Base-by-base conservation (phyloP, 2,888 invertebrate species). In the Mantis religiosa region DNA sequence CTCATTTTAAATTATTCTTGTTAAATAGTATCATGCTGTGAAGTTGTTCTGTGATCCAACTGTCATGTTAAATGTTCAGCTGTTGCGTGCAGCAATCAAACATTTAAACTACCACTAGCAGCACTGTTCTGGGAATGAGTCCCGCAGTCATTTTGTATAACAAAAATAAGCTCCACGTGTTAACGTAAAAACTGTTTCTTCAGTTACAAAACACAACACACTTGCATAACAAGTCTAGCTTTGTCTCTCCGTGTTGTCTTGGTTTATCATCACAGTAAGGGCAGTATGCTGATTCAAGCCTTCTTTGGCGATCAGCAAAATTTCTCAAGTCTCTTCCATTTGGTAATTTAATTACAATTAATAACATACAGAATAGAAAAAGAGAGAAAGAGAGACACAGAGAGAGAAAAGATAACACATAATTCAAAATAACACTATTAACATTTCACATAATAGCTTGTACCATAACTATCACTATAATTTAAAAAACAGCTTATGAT, bases 1-100 rank as follows among this genome's bases (percentile, higher is more conserved):
- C 41, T 87, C 41, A 81, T 87, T 81, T 88, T 89, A 87, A 88
- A 89, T 86, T 83, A 82, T 88, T 89, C 54, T 89, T 83, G 84
- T 84, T 88, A 88, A 86, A 88, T 88, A 89, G 54, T 71, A 71
- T 71, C 54, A 71, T 71, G 54, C 54, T 71, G 54, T 71, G 54
- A 71, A 71, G 54, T 71, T 71, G 54, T 71, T 71, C 54, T 71
- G 15, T 41, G 41, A 41, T 41, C 41, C 41, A 41, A 41, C 41
- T 41, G 41, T 71, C 54, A 71, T 71, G 4, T 71, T 71, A 25
- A 71, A 71, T 71, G 54, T 71, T 71, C 54, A 71, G 54, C 54
- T 71, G 25, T 71, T 25, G 54, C 54, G 25, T 71, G 54, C 54
- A 71, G 54, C 54, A 25, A 71, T 71, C 54, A 71, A 71, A 71